Evolutionary conservation across 2,797 vertebrate species (phyloP), one percentile per base, ranked within the genome.

Genomic region (Clarias platycephalus): DNA sequence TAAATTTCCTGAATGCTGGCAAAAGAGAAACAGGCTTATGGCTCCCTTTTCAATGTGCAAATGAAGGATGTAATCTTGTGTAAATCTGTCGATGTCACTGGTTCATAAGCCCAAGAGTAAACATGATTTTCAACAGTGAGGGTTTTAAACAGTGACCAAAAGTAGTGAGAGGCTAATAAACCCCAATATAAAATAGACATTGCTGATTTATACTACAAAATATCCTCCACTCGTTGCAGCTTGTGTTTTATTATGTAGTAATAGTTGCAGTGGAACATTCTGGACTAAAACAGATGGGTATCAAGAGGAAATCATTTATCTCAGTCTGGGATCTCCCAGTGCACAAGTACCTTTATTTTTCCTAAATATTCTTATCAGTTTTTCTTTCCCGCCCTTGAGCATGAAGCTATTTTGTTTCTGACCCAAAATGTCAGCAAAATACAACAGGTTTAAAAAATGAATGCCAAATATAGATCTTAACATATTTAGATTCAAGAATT

Each of bases 121-220:
- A 90, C 87, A 86, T 60, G 85, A 88, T 90, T 87, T 80, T 91
- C 82, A 71, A 88, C 88, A 88, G 86, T 88, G 89, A 83, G 89
- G 89, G 87, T 90, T 91, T 92, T 93, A 91, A 92, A 90, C 86
- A 92, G 86, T 91, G 93, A 89, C 86, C 84, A 80, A 86, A 86
- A 90, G 83, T 84, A 84, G 90, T 70, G 78, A 84, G 83, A 88
- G 85, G 84, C 71, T 84, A 86, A 86, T 85, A 76, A 84, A 84
- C 64, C 72, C 67, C 55, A 80, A 55, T 76, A 82, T 85, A 77
- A 81, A 82, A 66, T 44, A 40, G 37, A 37, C 63, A 76, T 81
- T 78, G 86, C 81, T 81, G 80, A 49, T 81, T 67, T 82, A 49
- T 82, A 83, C 44, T 66, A 26, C 20, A 63, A 82, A 76, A 31